phyloP scores from a whole-genome alignment of 2,888 invertebrate genomes.

The Arenicola marina region DNA sequence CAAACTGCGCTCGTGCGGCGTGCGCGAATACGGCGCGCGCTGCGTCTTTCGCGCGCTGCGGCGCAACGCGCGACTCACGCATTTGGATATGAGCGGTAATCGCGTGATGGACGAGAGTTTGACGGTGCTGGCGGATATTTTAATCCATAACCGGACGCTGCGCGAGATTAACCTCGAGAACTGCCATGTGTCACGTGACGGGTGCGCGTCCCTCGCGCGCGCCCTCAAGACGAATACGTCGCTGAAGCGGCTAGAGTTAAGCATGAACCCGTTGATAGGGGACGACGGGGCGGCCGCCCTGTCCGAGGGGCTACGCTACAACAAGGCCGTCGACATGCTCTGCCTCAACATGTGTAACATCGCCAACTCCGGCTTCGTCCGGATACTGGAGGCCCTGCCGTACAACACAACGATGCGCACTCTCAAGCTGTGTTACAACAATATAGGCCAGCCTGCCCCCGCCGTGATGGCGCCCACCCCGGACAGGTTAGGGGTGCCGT shows the following conservation, averaged over 20 bases:
- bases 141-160: constrained; percentile 46
- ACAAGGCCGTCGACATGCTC: constrained; percentile 43
- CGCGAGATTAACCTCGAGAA: constrained; percentile 54
- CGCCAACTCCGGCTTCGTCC: constrained; percentile 53
- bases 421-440: constrained; percentile 56
- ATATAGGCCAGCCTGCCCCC: constrained; percentile 48
- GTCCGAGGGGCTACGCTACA: constrained; percentile 48
- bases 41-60: constrained; percentile 46
- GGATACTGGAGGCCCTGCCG: constrained; percentile 49
- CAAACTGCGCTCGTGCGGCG: constrained; percentile 48
- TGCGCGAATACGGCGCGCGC: constrained; percentile 50
- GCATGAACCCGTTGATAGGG: constrained; percentile 50
- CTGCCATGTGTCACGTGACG: constrained; percentile 47
- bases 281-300: constrained; percentile 49
- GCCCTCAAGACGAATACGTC: constrained; percentile 45
- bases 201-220: constrained; percentile 47
- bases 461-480: neutral
- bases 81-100: constrained; percentile 55
- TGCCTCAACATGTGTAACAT: constrained; percentile 58
- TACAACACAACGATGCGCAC: constrained; percentile 47
- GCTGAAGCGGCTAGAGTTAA: constrained; percentile 47
- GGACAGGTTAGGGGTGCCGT: too few species aligned
- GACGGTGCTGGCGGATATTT: constrained; percentile 44
- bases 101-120: constrained; percentile 48
- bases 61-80: constrained; percentile 43